Percentiles rank a stretch among this genome's conserved stretches.
These are phyloP conservation scores for Oscheius sp. DNA, from an alignment of 2,888 invertebrate species.

Conservation along the genomic window DNA sequence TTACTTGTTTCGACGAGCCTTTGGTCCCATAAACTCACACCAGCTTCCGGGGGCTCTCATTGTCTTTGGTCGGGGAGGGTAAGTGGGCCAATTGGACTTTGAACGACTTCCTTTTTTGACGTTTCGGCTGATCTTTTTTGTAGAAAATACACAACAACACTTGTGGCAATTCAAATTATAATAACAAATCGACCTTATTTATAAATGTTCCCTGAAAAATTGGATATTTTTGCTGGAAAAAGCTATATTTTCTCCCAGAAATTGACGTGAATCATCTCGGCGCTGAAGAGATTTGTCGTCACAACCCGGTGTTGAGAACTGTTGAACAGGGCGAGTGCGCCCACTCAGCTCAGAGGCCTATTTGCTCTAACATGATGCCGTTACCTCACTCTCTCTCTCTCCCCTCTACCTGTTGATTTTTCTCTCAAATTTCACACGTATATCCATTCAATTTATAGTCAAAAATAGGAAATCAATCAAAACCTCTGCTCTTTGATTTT, in stretches of 20 bases:
- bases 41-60: background rate
- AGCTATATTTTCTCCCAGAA: background rate
- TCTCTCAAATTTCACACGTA: conserved; percentile 30
- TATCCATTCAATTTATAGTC: too few relatives aligned
- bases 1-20: background rate
- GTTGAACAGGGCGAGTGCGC: background rate
- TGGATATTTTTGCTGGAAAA: background rate
- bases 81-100: too few relatives aligned
- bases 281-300: background rate
- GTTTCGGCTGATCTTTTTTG: too few relatives aligned
- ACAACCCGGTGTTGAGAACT: background rate
- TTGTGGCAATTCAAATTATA: background rate
- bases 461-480: too few relatives aligned
- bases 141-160: background rate
- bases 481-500: too few relatives aligned
- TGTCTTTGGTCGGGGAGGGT: too few relatives aligned
- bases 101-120: too few relatives aligned
- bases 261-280: background rate
- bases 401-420: conserved; percentile 21
- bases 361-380: conserved; percentile 24
- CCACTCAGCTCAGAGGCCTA: background rate
- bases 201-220: background rate
- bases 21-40: background rate
- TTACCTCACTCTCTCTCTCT: background rate
- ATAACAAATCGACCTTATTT: background rate